A percentile compares a stretch with the other conserved stretches of the same genome.
phyloP scores from a whole-genome alignment of 2,113 vertebrate genomes.

The Loxodonta africana region DNA sequence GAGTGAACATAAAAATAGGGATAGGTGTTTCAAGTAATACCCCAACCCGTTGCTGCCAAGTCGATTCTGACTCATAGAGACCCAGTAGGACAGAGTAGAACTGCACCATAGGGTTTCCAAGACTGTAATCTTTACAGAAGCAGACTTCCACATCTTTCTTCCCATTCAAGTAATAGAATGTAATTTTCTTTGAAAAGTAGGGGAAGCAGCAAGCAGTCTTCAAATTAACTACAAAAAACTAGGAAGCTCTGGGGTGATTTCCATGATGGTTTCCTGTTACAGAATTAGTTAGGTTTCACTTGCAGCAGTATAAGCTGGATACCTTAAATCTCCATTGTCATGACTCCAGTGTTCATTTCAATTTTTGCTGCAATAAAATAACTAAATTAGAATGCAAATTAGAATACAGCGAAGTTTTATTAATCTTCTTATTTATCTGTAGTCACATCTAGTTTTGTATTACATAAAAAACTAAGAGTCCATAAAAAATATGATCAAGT shows the following conservation, averaged over 20 bases:
- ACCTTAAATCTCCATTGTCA: conserved; percentile 35
- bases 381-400: conserved; percentile 71
- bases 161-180: conserved; percentile 33
- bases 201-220: conserved; percentile 43
- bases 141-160: no score
- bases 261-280: conserved; percentile 23
- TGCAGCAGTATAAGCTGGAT: background rate
- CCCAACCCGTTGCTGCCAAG: no score
- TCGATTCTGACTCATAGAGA: no score
- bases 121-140: no score
- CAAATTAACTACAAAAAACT: conserved; percentile 54
- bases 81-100: no score
- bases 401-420: conserved; percentile 31
- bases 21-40: conserved; percentile 26
- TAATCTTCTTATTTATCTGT: conserved; percentile 5
- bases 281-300: conserved; percentile 57
- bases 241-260: conserved; percentile 53
- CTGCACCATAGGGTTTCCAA: no score
- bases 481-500: conserved; percentile 41
- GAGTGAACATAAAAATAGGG: background rate
- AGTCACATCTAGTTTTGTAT: conserved; percentile 26
- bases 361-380: conserved; percentile 36
- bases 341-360: conserved; percentile 52
- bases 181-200: conserved; percentile 68
- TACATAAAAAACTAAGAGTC: conserved; percentile 47